A percentile compares a stretch with the other conserved stretches of the same genome.
phyloP scores from a whole-genome alignment of 2,113 vertebrate genomes.

The Pogonocichla stellata region DNA sequence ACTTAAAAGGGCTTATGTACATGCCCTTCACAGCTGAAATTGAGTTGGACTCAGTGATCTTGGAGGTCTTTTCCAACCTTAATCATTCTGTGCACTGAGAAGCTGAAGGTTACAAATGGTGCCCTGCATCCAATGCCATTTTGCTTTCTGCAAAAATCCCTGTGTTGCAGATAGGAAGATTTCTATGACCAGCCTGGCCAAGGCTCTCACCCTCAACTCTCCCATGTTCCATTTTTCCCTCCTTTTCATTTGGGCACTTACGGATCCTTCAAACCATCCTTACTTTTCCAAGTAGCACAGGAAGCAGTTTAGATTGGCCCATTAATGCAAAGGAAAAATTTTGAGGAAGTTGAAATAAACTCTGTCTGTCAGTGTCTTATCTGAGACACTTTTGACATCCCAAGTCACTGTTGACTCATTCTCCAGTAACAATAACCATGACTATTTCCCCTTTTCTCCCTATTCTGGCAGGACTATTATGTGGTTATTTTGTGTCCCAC shows the following conservation, averaged over 20 bases:
- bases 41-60: not conserved
- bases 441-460: not conserved
- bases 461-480: constrained; percentile 80
- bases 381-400: not conserved
- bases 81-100: not conserved
- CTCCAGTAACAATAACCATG: not conserved
- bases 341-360: not conserved
- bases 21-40: not conserved
- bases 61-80: not conserved
- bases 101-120: not conserved
- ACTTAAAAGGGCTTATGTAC: not conserved
- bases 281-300: not conserved
- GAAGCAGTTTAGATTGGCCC: not conserved
- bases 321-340: not conserved
- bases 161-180: not conserved
- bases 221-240: not conserved
- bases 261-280: not conserved
- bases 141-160: not conserved
- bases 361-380: not conserved
- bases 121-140: not conserved
- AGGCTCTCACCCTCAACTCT: not conserved
- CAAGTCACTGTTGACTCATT: not conserved
- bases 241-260: not conserved
- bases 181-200: not conserved
- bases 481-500: constrained; percentile 85